Evolutionary conservation across 2,113 vertebrate species (phyloP).

Genomic region (Uria lomvia): DNA sequence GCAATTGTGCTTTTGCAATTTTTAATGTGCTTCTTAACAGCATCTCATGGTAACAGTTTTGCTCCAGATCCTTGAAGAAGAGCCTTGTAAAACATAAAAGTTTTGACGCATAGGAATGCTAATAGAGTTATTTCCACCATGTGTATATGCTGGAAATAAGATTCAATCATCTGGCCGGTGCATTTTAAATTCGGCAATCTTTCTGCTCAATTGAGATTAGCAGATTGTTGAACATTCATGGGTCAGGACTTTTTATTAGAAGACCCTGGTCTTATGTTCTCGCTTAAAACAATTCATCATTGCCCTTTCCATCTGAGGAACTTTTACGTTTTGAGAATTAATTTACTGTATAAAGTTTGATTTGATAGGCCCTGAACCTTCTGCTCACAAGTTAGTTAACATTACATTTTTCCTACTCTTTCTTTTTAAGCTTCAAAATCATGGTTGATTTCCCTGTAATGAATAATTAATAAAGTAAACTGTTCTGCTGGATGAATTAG

Average conservation of each 20-base stretch:
- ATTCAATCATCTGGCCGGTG: slow-evolving; percentile 22
- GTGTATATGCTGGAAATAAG: slow-evolving; percentile 16
- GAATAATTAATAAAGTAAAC: slow-evolving; percentile 67
- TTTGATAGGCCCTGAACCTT: slow-evolving; percentile 10
- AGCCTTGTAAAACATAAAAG: background rate
- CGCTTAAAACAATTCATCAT: slow-evolving; percentile 44
- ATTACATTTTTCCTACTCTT: background rate
- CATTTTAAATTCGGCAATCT: slow-evolving; percentile 45
- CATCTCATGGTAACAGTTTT: background rate
- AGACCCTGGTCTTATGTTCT: background rate
- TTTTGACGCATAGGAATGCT: slow-evolving; percentile 1
- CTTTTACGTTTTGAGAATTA: slow-evolving; percentile 26
- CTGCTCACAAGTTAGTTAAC: slow-evolving; percentile 26
- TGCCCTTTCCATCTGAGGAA: slow-evolving; percentile 36
- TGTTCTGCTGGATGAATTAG: background rate
- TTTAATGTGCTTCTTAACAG: background rate
- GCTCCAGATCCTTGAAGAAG: background rate
- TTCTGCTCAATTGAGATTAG: slow-evolving; percentile 58
- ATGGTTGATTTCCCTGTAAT: slow-evolving; percentile 47
- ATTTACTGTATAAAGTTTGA: slow-evolving; percentile 47
- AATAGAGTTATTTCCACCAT: slow-evolving; percentile 37
- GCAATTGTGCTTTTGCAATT: background rate
- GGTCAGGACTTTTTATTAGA: slow-evolving; percentile 59
- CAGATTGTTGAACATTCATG: slow-evolving; percentile 34
- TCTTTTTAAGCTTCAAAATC: slow-evolving; percentile 25